Evolutionary conservation across 1,140 invertebrate species (phyloP).

Genomic region (Dermatophagoides farinae): DNA sequence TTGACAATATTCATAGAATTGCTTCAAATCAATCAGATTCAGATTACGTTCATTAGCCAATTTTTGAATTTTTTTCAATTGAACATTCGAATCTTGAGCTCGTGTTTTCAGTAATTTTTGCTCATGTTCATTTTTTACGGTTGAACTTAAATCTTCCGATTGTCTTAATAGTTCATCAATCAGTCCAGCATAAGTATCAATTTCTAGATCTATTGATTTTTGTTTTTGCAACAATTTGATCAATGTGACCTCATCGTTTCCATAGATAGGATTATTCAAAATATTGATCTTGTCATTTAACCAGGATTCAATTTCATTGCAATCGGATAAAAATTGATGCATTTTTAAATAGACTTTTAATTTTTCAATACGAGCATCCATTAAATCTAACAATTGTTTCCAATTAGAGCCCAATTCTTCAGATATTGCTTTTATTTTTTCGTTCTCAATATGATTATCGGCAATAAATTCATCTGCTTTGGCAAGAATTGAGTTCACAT

Average conservation of each 20-base stretch:
- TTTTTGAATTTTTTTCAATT: slow-evolving; percentile 56
- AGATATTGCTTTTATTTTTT: slow-evolving; percentile 15
- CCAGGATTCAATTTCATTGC: slow-evolving; percentile 79
- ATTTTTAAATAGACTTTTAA: slow-evolving; percentile 45
- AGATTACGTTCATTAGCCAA: slow-evolving; percentile 54
- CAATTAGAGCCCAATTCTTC: slow-evolving; percentile 40
- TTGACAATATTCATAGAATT: slow-evolving; percentile 72
- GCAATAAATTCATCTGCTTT: slow-evolving; percentile 45
- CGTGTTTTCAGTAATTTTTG: slow-evolving; percentile 53
- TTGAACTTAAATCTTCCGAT: slow-evolving; percentile 18
- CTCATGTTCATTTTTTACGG: slow-evolving; percentile 38
- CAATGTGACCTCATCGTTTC: slow-evolving; percentile 64
- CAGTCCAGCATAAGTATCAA: slow-evolving; percentile 79
- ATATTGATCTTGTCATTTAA: slow-evolving; percentile 64
- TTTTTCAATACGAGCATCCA: not conserved
- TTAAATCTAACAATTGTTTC: slow-evolving; percentile 46
- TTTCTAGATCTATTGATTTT: slow-evolving; percentile 71
- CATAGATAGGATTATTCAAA: slow-evolving; percentile 56
- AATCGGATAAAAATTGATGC: slow-evolving; percentile 51
- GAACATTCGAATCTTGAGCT: slow-evolving; percentile 41
- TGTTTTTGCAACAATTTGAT: slow-evolving; percentile 77
- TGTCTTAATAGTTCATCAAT: slow-evolving; percentile 75
- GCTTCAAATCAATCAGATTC: slow-evolving; percentile 69
- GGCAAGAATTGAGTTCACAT: slow-evolving; percentile 56
- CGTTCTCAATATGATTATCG: slow-evolving; percentile 48